phyloP scores from a whole-genome alignment of 2,888 invertebrate genomes.

The Perithous albicinctus region DNA sequence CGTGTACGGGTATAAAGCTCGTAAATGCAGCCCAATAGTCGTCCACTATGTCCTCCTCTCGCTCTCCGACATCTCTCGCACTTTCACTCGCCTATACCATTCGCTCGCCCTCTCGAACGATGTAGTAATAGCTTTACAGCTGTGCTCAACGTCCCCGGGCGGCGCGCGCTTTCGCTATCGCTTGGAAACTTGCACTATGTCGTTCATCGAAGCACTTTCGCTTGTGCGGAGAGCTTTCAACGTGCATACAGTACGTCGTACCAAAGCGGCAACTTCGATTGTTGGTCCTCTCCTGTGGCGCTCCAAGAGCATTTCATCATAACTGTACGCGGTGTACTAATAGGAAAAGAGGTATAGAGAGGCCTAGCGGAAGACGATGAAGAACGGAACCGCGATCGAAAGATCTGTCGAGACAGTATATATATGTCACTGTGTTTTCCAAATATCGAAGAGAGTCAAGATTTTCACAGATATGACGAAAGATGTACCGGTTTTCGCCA shows the following conservation, averaged over 20 bases:
- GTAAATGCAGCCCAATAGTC: slow-evolving; percentile 52
- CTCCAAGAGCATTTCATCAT: no score
- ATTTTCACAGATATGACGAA: not conserved
- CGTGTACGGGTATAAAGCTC: slow-evolving; percentile 45
- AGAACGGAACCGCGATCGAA: not conserved
- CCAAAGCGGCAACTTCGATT: slow-evolving; percentile 1
- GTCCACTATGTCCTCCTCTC: slow-evolving; percentile 24
- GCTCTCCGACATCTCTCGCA: slow-evolving; percentile 29
- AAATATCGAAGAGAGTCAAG: not conserved
- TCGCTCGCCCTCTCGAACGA: slow-evolving; percentile 68
- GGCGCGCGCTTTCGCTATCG: slow-evolving; percentile 83
- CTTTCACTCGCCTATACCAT: slow-evolving; percentile 55
- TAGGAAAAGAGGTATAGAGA: not conserved
- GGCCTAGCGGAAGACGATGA: not conserved
- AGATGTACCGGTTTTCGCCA: no score
- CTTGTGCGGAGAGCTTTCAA: slow-evolving; percentile 70
- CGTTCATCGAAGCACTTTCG: slow-evolving; percentile 79
- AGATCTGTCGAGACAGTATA: not conserved
- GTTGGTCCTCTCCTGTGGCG: not conserved
- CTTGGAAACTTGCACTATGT: slow-evolving; percentile 81
- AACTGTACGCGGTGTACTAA: not conserved
- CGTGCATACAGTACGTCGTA: slow-evolving; percentile 13
- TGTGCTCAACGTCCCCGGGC: slow-evolving; percentile 68
- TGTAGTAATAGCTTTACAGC: slow-evolving; percentile 80
- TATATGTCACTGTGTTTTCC: slow-evolving; percentile 4